Evolutionary conservation across 2,113 vertebrate genomes (phyloP).

Genomic region (Anseranas semipalmata): DNA sequence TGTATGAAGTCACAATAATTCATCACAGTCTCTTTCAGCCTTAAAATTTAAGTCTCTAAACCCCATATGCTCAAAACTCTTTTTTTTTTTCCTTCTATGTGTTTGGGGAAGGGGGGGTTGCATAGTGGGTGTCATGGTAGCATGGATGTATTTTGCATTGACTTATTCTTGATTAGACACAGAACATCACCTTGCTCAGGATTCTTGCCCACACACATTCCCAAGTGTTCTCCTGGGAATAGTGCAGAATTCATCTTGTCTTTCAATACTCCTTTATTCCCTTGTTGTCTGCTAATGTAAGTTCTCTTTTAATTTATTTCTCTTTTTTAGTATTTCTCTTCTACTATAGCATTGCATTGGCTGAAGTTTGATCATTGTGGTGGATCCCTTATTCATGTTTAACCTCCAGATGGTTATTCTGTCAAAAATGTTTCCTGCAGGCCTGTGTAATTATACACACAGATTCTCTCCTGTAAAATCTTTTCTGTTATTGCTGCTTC

Average conservation of each 20-base stretch:
- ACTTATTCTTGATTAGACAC: not conserved
- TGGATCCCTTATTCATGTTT: not conserved
- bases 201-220: not conserved
- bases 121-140: not conserved
- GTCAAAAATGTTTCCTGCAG: not conserved
- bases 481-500: not conserved
- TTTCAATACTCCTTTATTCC: not conserved
- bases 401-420: not conserved
- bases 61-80: not conserved
- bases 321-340: not conserved
- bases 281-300: not conserved
- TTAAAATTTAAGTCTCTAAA: not conserved
- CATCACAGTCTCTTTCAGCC: not conserved
- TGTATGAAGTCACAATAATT: not conserved
- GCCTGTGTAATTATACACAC: not conserved
- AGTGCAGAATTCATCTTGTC: not conserved
- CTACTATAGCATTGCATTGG: not conserved
- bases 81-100: not conserved
- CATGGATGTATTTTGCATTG: not conserved
- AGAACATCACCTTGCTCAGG: not conserved
- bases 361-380: not conserved
- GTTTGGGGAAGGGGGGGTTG: not conserved
- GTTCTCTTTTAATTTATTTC: not conserved
- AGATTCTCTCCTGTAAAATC: not conserved
- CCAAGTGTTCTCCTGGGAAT: not conserved